These are phyloP conservation scores for Lophotriccus pileatus DNA, from an alignment of 2,797 vertebrate genomes.

Conservation along the genomic window DNA sequence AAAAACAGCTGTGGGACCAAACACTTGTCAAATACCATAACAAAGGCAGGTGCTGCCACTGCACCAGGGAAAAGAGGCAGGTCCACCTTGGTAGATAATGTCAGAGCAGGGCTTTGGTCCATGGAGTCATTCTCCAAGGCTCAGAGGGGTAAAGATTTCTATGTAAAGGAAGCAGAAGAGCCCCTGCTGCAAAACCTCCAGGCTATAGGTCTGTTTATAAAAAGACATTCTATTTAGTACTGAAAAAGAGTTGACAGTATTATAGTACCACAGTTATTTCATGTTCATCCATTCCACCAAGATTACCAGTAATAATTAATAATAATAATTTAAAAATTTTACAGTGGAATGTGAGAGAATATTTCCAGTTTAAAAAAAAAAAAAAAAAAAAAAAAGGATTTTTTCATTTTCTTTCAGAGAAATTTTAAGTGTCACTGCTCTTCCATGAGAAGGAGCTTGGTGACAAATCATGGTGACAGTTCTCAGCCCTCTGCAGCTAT, in stretches of 20 bases:
- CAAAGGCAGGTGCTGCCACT: not conserved
- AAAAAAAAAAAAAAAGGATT: fast-evolving
- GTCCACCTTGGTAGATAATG: not conserved
- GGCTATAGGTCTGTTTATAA: not conserved
- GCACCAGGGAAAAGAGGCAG: not conserved
- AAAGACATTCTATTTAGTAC: not conserved
- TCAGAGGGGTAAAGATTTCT: not conserved
- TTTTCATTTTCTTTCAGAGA: not conserved
- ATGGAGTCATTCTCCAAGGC: not conserved
- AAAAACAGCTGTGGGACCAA: not conserved
- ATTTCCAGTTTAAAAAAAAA: not conserved
- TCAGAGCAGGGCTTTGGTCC: not conserved
- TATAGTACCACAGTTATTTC: not conserved
- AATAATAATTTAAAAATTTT: not conserved
- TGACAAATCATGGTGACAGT: not conserved
- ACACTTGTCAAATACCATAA: not conserved
- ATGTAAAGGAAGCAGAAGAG: not conserved
- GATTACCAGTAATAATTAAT: not conserved
- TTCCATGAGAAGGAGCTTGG: not conserved
- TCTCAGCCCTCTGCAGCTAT: not conserved
- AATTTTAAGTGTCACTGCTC: not conserved
- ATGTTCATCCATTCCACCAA: not conserved
- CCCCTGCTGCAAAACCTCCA: not conserved
- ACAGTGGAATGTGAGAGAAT: not conserved
- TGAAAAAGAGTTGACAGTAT: not conserved